phyloP scores from a whole-genome alignment of 2,113 vertebrate species.

The Solea solea region DNA sequence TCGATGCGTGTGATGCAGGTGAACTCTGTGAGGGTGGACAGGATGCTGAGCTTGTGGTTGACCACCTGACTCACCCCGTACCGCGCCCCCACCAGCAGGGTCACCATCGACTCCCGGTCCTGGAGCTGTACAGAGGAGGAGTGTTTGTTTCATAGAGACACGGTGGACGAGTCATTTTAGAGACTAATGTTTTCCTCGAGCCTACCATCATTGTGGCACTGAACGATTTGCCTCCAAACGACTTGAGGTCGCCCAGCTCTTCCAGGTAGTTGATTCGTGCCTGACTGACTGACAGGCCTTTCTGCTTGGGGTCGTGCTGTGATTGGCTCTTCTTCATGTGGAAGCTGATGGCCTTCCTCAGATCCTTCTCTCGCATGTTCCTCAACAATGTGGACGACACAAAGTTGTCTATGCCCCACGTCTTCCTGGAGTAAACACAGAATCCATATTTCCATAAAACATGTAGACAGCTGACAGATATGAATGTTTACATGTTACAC shows the following conservation, averaged over 20 bases:
- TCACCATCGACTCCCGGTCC: constrained; percentile 93
- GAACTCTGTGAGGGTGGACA: constrained; percentile 91
- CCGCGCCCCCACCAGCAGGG: constrained; percentile 90
- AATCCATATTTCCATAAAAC: background rate
- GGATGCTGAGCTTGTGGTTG: constrained; percentile 94
- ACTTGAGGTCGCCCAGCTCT: constrained; percentile 93
- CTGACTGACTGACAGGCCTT: constrained; percentile 86
- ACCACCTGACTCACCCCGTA: constrained; percentile 96
- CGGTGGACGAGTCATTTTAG: background rate
- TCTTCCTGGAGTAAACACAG: constrained; percentile 83
- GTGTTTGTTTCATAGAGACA: background rate
- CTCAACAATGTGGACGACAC: constrained; percentile 93
- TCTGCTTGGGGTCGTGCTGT: constrained; percentile 89
- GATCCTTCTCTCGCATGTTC: constrained; percentile 97
- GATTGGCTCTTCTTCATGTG: constrained; percentile 94
- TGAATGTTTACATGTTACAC: too few relatives aligned
- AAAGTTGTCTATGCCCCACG: constrained; percentile 98
- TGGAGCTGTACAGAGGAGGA: constrained; percentile 83
- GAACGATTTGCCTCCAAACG: constrained; percentile 92
- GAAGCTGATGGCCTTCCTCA: constrained; percentile 93
- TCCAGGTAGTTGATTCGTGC: constrained; percentile 91
- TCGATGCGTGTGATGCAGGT: constrained; percentile 91
- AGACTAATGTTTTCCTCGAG: background rate
- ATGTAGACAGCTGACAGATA: too few relatives aligned
- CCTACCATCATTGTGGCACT: constrained; percentile 93